Evolutionary conservation across 2,888 invertebrate species (phyloP).

Genomic region (Allacma fusca): DNA sequence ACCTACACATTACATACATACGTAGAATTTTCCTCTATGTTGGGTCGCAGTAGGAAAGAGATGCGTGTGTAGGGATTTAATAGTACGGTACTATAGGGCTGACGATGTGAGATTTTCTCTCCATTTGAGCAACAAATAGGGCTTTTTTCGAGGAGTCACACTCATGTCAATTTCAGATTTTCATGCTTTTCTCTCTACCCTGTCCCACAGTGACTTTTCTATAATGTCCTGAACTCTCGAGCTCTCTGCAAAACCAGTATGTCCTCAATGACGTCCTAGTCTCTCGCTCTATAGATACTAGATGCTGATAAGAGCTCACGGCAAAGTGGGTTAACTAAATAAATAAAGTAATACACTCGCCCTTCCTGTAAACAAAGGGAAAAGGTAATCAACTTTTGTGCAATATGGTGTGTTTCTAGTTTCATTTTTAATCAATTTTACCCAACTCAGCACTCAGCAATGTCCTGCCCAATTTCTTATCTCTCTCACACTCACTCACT

Average conservation of each 20-base stretch:
- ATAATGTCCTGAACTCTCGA: too few relatives aligned
- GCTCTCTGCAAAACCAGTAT: not conserved
- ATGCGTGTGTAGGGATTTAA: too few relatives aligned
- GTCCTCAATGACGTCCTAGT: not conserved
- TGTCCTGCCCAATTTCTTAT: not conserved
- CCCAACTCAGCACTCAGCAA: not conserved
- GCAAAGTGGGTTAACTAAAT: constrained; percentile 37
- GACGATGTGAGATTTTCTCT: not conserved
- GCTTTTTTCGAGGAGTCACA: not conserved
- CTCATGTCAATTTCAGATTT: constrained; percentile 31
- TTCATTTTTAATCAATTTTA: constrained; percentile 26
- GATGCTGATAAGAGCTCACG: not conserved
- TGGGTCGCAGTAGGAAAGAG: too few relatives aligned
- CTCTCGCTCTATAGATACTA: not conserved
- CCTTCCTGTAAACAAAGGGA: constrained; percentile 36
- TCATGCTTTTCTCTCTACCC: constrained; percentile 40
- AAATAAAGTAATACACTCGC: constrained; percentile 22
- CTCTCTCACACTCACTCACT: not conserved
- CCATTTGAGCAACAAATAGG: not conserved
- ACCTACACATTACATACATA: too few relatives aligned
- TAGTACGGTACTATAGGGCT: not conserved
- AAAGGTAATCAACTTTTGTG: constrained; percentile 30
- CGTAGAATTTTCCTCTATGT: too few relatives aligned
- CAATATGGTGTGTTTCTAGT: constrained; percentile 32
- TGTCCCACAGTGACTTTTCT: too few relatives aligned